Evolutionary conservation across 2,888 invertebrate genomes (phyloP).

Genomic region (Drosophila yooni): DNA sequence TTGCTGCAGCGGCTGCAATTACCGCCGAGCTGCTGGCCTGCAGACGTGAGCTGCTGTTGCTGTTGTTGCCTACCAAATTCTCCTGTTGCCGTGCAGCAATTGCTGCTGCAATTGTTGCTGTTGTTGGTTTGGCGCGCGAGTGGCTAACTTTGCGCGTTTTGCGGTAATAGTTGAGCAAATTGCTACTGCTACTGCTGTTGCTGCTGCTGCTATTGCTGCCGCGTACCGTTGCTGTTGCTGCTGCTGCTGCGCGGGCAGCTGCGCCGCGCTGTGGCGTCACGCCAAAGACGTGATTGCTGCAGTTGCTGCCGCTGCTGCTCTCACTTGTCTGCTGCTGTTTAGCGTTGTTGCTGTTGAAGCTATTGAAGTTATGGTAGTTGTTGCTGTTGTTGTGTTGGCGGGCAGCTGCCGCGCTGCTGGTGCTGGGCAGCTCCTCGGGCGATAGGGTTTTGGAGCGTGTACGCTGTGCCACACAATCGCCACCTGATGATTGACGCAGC

Average conservation of each 20-base stretch:
- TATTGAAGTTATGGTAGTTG: slow-evolving; percentile 26
- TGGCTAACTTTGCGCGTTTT: slow-evolving; percentile 83
- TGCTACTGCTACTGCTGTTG: slow-evolving; percentile 59
- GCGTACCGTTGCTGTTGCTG: slow-evolving; percentile 14
- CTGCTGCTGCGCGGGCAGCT: slow-evolving; percentile 33
- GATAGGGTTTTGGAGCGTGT: slow-evolving; percentile 83
- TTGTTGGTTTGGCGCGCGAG: slow-evolving; percentile 50
- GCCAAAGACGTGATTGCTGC: slow-evolving; percentile 31
- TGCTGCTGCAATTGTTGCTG: slow-evolving; percentile 31
- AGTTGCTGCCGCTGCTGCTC: slow-evolving; percentile 10
- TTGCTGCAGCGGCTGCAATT: slow-evolving; percentile 63
- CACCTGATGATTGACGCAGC: slow-evolving; percentile 50
- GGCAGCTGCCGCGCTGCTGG: slow-evolving; percentile 63
- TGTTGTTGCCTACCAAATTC: slow-evolving; percentile 11
- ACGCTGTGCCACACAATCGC: slow-evolving; percentile 84
- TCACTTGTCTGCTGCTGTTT: slow-evolving; percentile 27
- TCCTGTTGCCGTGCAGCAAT: slow-evolving; percentile 16
- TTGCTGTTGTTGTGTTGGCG: slow-evolving; percentile 37
- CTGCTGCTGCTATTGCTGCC: slow-evolving; percentile 1
- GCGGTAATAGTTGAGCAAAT: slow-evolving; percentile 84
- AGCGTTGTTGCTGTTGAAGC: slow-evolving; percentile 22
- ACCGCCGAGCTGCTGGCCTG: slow-evolving; percentile 56
- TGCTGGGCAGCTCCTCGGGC: slow-evolving; percentile 71
- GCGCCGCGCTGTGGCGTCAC: slow-evolving; percentile 65
- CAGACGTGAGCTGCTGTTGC: slow-evolving; percentile 34